Conservation (phyloP, 2,888 invertebrate species). For the Prosopocoilus inquinatus region DNA sequence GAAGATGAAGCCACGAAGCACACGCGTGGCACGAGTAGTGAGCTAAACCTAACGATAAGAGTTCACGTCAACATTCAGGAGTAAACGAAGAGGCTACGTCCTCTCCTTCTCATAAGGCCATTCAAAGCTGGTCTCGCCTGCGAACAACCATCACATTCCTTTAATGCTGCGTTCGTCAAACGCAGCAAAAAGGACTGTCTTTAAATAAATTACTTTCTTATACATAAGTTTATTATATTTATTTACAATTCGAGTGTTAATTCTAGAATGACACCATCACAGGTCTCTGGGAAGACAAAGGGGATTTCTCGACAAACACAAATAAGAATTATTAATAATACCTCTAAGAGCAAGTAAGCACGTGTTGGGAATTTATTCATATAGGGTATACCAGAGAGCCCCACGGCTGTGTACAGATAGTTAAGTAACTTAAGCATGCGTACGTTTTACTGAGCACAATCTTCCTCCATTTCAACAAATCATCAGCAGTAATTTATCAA, state of each 20-base stretch:
- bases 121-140: slow-evolving; percentile 42
- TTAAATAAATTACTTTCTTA: slow-evolving; percentile 29
- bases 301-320: slow-evolving; percentile 23
- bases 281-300: slow-evolving; percentile 40
- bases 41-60: slow-evolving; percentile 18
- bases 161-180: not conserved
- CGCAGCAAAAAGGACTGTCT: not conserved
- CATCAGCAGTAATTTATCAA: slow-evolving; percentile 3
- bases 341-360: not conserved
- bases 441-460: not conserved
- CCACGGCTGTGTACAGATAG: slow-evolving; percentile 3
- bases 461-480: slow-evolving; percentile 5
- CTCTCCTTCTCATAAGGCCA: slow-evolving; percentile 28
- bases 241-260: slow-evolving; percentile 33
- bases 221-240: slow-evolving; percentile 24
- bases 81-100: slow-evolving; percentile 42
- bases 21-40: slow-evolving; percentile 28
- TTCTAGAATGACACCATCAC: slow-evolving; percentile 40
- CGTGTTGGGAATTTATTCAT: not conserved
- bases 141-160: slow-evolving; percentile 2
- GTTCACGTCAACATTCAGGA: slow-evolving; percentile 41
- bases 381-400: not conserved
- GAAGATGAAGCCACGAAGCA: slow-evolving; percentile 27
- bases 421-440: not conserved
- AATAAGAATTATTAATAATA: slow-evolving; percentile 7